Conservation (phyloP, 2,888 invertebrate species). For the Drepanosiphum platanoidis region DNA sequence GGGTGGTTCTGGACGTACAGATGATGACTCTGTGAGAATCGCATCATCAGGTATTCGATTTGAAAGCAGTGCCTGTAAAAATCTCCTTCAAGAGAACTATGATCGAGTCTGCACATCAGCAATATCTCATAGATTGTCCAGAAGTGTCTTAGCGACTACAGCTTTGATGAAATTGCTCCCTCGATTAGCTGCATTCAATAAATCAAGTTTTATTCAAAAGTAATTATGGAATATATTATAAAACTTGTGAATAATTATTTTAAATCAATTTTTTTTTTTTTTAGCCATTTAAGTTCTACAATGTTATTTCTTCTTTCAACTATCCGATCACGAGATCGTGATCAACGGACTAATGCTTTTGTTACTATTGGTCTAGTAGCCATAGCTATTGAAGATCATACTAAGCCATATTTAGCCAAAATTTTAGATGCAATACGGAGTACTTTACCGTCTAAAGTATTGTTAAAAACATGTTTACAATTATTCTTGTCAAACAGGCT, state of each 20-base stretch:
- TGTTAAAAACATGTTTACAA: neutral
- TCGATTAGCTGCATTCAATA: slow-evolving; percentile 91
- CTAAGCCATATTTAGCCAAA: slow-evolving; percentile 80
- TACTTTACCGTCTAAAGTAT: slow-evolving; percentile 74
- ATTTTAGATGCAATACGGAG: slow-evolving; percentile 86
- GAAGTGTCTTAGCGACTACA: slow-evolving; percentile 85
- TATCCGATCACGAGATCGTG: slow-evolving; percentile 83
- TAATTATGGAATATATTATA: slow-evolving; percentile 62
- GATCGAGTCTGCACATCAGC: slow-evolving; percentile 82
- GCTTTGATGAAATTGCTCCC: slow-evolving; percentile 88
- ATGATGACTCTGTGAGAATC: slow-evolving; percentile 51
- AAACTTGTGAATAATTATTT: neutral
- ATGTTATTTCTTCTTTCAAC: slow-evolving; percentile 82
- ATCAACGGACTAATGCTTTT: slow-evolving; percentile 83
- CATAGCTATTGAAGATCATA: slow-evolving; percentile 85
- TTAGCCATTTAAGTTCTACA: slow-evolving; percentile 76
- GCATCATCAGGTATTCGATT: slow-evolving; percentile 63
- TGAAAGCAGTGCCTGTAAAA: slow-evolving; percentile 82
- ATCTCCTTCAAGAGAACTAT: slow-evolving; percentile 84
- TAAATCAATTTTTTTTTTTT: slow-evolving; percentile 46
- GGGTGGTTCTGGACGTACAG: slow-evolving; percentile 53
- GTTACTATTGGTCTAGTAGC: slow-evolving; percentile 90
- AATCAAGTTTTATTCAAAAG: slow-evolving; percentile 79
- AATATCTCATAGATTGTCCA: slow-evolving; percentile 79
- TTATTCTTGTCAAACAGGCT: neutral